These are phyloP conservation scores for Crocidura indochinensis DNA, from an alignment of 2,797 vertebrate genomes.

Conservation along the genomic window DNA sequence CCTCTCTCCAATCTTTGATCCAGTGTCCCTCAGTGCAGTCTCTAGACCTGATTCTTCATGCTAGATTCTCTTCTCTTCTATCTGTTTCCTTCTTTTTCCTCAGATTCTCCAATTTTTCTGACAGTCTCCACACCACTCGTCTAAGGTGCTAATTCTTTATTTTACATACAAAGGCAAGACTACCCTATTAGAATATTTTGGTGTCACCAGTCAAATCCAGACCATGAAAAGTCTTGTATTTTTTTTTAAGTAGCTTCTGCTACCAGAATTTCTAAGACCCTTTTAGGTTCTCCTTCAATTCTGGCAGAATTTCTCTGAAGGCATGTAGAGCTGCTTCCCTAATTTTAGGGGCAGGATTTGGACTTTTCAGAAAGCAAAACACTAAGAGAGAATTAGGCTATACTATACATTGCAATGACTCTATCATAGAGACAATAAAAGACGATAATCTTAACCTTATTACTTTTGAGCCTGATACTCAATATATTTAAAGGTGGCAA, in stretches of 20 bases:
- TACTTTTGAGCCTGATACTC: neutral
- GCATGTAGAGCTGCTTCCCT: neutral
- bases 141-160: neutral
- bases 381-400: neutral
- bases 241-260: neutral
- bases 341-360: fast-evolving
- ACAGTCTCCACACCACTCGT: neutral
- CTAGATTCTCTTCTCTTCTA: neutral
- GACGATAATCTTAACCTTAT: no score
- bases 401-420: no score
- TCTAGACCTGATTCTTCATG: neutral
- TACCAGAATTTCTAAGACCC: neutral
- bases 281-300: neutral
- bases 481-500: neutral
- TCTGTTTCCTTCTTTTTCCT: constrained; percentile 53
- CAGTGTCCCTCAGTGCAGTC: neutral
- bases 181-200: neutral
- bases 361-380: constrained; percentile 34
- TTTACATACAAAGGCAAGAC: neutral
- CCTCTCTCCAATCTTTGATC: constrained; percentile 10
- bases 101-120: neutral
- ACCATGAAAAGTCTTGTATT: neutral
- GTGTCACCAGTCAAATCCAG: neutral
- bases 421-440: neutral
- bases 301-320: neutral